phyloP scores from a whole-genome alignment of 2,113 vertebrate species.

The Ochotona princeps region DNA sequence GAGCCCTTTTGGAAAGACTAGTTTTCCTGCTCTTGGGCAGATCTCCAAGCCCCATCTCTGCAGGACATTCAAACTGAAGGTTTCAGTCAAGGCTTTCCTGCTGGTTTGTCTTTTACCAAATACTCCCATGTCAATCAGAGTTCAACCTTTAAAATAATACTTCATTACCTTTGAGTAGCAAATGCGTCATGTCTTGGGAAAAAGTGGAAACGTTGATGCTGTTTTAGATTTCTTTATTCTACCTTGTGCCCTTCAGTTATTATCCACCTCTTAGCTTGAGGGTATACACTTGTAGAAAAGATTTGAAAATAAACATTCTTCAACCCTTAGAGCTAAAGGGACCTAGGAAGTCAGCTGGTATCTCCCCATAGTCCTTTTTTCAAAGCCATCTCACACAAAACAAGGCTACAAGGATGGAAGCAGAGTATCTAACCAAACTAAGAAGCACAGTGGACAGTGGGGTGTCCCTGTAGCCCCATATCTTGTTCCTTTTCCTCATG shows the following conservation, averaged over 20 bases:
- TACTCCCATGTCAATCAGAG: background rate
- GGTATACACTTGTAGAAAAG: background rate
- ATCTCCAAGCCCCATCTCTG: background rate
- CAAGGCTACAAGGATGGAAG: no score
- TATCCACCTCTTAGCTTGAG: background rate
- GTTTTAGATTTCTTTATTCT: background rate
- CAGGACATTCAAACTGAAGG: background rate
- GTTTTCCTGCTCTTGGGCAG: background rate
- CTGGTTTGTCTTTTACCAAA: background rate
- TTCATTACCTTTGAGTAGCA: conserved; percentile 4
- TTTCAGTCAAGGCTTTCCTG: background rate
- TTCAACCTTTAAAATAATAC: background rate
- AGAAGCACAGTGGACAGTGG: rapidly evolving
- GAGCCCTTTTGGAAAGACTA: background rate
- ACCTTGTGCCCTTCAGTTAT: background rate
- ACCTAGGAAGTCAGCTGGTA: background rate
- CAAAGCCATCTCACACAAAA: background rate
- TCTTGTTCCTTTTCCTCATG: background rate
- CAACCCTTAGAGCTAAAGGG: background rate
- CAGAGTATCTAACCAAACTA: background rate
- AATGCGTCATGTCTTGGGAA: conserved; percentile 23
- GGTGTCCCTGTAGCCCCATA: background rate
- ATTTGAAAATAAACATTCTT: conserved; percentile 24
- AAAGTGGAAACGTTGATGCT: background rate
- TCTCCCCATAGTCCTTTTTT: background rate